Conservation (phyloP, 2,797 vertebrate genomes). For the Sebastes nivosus region DNA sequence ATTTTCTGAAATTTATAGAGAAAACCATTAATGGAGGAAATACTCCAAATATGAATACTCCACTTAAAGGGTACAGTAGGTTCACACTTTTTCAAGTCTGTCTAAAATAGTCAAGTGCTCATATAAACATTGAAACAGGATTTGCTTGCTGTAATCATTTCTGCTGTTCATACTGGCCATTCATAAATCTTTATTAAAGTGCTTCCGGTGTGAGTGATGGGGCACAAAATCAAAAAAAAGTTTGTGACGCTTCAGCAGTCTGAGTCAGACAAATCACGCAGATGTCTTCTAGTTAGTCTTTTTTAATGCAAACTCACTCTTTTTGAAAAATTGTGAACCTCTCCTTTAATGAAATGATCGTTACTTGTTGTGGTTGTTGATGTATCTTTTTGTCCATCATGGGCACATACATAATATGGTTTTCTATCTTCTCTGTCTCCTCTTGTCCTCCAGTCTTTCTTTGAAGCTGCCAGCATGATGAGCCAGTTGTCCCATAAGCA, state of each 20-base stretch:
- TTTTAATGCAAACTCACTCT: not conserved
- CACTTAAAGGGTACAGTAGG: too few relatives aligned
- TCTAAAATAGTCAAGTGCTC: too few relatives aligned
- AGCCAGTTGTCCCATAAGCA: conserved; percentile 98
- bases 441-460: conserved; percentile 88
- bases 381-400: not conserved
- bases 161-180: not conserved
- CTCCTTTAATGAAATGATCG: not conserved
- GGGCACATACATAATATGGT: not conserved
- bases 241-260: not conserved
- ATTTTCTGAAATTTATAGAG: too few relatives aligned
- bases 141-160: too few relatives aligned
- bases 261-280: not conserved
- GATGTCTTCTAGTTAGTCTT: not conserved
- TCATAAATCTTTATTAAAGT: not conserved
- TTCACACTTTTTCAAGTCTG: too few relatives aligned
- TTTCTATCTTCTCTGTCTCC: not conserved
- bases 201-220: not conserved
- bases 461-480: conserved; percentile 99
- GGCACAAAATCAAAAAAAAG: not conserved
- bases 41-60: too few relatives aligned
- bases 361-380: not conserved
- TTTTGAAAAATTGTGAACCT: not conserved
- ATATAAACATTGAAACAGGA: too few relatives aligned
- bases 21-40: too few relatives aligned